phyloP scores from a whole-genome alignment of 2,797 vertebrate genomes.

The Buphagus erythrorhynchus region DNA sequence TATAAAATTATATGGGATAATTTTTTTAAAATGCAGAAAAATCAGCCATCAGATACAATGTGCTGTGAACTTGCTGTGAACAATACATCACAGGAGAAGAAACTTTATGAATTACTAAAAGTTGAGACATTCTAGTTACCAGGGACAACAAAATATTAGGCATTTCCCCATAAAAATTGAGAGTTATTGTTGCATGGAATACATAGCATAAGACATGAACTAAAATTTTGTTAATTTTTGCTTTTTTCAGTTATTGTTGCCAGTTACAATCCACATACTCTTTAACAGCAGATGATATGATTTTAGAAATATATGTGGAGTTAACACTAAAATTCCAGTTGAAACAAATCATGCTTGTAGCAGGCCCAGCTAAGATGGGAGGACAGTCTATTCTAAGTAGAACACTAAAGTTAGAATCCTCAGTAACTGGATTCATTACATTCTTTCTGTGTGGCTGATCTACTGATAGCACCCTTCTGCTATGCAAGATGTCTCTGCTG shows the following conservation, averaged over 20 bases:
- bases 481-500: constrained; percentile 29
- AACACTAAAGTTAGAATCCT: not conserved
- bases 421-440: not conserved
- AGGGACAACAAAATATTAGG: not conserved
- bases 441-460: not conserved
- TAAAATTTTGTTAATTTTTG: not conserved
- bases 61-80: not conserved
- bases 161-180: not conserved
- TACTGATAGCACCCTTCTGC: not conserved
- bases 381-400: not conserved
- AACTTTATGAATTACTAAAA: not conserved
- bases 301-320: not conserved
- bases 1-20: not conserved
- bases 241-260: not conserved
- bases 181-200: not conserved
- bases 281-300: not conserved
- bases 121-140: not conserved
- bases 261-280: not conserved
- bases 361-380: not conserved
- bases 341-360: not conserved
- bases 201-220: not conserved
- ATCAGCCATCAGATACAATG: not conserved
- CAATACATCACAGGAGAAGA: not conserved
- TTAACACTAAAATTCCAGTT: not conserved
- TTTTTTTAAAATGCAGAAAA: not conserved